A percentile compares a stretch with the other conserved stretches of the same genome.
Evolutionary conservation across 2,797 vertebrate species (phyloP).

Genomic region (Todus mexicanus): DNA sequence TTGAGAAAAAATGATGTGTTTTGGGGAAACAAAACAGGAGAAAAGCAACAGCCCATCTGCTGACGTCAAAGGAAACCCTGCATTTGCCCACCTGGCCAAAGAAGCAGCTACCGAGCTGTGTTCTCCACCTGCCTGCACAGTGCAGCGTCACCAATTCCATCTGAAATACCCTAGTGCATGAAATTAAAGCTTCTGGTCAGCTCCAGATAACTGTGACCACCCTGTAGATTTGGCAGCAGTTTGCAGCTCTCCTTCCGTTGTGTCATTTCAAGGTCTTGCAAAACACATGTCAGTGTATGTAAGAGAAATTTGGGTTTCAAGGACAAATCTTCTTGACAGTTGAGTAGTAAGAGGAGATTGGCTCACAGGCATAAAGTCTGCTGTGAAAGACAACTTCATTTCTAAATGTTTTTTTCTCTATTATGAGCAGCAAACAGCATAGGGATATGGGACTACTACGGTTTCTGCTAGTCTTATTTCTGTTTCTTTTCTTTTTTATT

Average conservation of each 20-base stretch:
- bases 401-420: background rate
- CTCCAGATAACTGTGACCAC: background rate
- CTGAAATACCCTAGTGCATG: background rate
- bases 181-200: background rate
- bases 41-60: rapidly evolving
- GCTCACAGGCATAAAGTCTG: constrained; percentile 1
- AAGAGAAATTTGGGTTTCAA: constrained; percentile 37
- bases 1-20: background rate
- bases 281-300: background rate
- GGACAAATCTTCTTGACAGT: background rate
- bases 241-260: background rate
- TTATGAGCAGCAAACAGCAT: background rate
- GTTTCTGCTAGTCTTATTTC: background rate
- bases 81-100: background rate
- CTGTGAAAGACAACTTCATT: background rate
- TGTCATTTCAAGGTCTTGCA: constrained; percentile 33
- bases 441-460: background rate
- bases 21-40: rapidly evolving
- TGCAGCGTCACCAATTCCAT: background rate
- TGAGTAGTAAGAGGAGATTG: constrained; percentile 4
- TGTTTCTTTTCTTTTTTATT: background rate
- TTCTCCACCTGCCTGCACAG: too few relatives aligned
- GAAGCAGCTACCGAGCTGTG: background rate
- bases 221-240: background rate
- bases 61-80: background rate